A percentile compares a stretch with the other conserved stretches of the same genome.
These are phyloP conservation scores for Syrrhaptes paradoxus DNA, from an alignment of 2,113 vertebrate species.

Conservation along the genomic window DNA sequence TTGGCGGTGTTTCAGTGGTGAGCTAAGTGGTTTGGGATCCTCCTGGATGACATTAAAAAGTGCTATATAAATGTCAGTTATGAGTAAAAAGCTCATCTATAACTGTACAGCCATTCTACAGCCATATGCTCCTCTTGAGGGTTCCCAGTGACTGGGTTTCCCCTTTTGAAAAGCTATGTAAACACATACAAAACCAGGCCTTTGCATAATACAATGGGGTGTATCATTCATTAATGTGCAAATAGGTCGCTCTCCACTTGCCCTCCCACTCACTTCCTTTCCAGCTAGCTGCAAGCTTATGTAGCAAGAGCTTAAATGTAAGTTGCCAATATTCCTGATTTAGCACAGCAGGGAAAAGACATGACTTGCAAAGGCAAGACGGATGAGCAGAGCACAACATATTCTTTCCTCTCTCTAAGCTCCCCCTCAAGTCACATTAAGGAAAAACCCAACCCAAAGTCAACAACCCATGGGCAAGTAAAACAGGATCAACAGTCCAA, in stretches of 20 bases:
- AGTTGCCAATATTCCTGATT: constrained; percentile 21
- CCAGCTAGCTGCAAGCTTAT: constrained; percentile 19
- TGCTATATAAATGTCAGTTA: constrained; percentile 20
- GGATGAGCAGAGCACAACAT: background rate
- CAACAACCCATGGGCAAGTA: background rate
- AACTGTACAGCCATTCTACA: constrained; percentile 5
- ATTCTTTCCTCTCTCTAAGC: background rate
- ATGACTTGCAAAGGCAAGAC: constrained; percentile 31
- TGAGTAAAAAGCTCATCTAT: constrained; percentile 26
- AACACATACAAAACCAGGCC: background rate
- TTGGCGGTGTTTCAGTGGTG: background rate
- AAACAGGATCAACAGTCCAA: background rate
- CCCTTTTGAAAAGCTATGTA: background rate
- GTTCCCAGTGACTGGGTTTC: background rate
- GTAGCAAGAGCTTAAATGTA: constrained; percentile 53
- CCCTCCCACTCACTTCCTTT: constrained; percentile 41
- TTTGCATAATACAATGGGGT: constrained; percentile 19
- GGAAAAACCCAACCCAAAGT: constrained; percentile 8
- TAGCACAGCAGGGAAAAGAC: constrained; percentile 32
- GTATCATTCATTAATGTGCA: constrained; percentile 13
- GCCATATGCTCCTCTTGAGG: constrained; percentile 17
- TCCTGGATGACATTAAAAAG: constrained; percentile 5
- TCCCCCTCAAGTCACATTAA: background rate
- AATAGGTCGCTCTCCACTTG: constrained; percentile 46
- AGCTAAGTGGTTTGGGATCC: constrained; percentile 57